Base-by-base conservation (phyloP, 2,113 vertebrate species). In the Edolisoma coerulescens region DNA sequence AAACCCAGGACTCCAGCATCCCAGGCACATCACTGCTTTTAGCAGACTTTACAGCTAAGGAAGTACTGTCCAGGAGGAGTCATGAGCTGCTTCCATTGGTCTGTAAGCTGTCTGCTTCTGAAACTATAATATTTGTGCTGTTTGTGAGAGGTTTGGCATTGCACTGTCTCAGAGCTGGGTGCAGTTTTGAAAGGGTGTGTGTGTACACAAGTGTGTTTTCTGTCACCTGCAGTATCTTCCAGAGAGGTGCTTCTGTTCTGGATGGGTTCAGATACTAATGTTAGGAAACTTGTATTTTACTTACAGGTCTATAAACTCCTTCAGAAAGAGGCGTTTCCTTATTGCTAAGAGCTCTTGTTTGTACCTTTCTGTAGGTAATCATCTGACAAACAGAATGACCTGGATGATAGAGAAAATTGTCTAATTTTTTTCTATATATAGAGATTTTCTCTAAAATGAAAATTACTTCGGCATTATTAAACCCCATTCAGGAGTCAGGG, bases 361-460 rank as follows among this genome's bases (percentile, higher is more conserved):
- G 6, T 41, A 20, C 32, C 26, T 67, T 70, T 68, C 23, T 80
- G 41, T 30, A 70, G n/a, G 49, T 11, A 68, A 7, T 28, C 7
- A 68, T 24, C 44, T 67, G 23, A 60, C 20, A 23, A 49, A 59
- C 6, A 3, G 7, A 59, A 53, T 53, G 2, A 67, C 79, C 71
- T 71, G 35, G 53, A 45, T 53, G 6, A 52, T 33, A 37, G 4
- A 41, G 41, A 47, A 71, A 71, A 56, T 47, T 9, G 4, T 60
- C 6, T 10, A 0, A 1, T 42, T 74, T 49, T 65, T 65, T 19
- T 3, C 14, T 53, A 2, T 21, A 22, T 14, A 33, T 3, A 57
- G 22, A 56, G 7, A 24, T 83, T 81, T 80, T 83, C 7, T 78
- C 35, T 61, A 53, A 80, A 87, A 69, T 41, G 16, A 53, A 88